Conservation (phyloP, 2,888 invertebrate species). For the Parnassius apollo region DNA sequence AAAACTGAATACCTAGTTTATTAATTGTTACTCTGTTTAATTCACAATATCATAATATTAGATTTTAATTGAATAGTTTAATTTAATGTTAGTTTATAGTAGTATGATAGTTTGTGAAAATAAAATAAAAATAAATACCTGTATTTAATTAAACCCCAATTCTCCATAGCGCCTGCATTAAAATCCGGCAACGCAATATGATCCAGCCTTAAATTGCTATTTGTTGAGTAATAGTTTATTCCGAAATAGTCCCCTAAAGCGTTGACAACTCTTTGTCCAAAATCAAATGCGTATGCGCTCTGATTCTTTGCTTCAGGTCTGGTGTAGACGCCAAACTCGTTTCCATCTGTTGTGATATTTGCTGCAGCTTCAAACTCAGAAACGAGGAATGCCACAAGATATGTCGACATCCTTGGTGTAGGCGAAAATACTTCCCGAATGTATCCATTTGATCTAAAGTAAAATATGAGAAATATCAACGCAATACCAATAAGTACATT, state of each 20-base stretch:
- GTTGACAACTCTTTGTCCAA: conserved; percentile 77
- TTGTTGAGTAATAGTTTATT: conserved; percentile 71
- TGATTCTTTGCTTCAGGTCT: conserved; percentile 85
- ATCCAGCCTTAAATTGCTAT: conserved; percentile 87
- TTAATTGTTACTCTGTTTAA: no score
- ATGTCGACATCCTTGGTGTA: conserved; percentile 88
- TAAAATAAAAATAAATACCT: conserved; percentile 62
- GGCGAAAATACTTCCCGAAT: conserved; percentile 81
- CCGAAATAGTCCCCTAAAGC: conserved; percentile 81
- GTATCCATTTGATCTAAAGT: conserved; percentile 78
- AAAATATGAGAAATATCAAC: no score
- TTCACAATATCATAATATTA: no score
- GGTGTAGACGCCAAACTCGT: conserved; percentile 83
- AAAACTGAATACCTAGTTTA: no score
- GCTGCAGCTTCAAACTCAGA: conserved; percentile 83
- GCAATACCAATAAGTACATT: no score
- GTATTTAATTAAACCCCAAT: conserved; percentile 94
- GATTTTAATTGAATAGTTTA: no score
- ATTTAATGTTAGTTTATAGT: no score
- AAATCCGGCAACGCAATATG: conserved; percentile 94
- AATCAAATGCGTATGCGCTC: conserved; percentile 83
- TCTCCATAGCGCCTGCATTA: conserved; percentile 93
- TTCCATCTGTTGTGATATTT: conserved; percentile 42
- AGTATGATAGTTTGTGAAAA: no score
- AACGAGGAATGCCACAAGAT: conserved; percentile 91